Evolutionary conservation across 2,888 invertebrate genomes (phyloP), one percentile per base, ranked within the genome.

Genomic region (Noctua janthina): DNA sequence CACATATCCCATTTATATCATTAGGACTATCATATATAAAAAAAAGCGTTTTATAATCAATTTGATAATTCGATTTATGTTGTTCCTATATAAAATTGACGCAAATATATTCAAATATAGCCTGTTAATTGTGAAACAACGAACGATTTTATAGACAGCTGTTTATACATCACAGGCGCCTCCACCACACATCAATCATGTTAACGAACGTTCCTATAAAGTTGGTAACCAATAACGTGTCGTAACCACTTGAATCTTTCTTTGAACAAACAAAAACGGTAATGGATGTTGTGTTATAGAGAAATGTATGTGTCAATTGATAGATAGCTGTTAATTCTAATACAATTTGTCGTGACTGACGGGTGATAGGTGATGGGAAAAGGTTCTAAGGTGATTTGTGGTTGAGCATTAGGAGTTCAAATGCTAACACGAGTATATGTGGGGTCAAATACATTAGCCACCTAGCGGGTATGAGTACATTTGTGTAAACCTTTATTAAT

Each of bases 361-460:
- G 93, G 93, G 94, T 93, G 95, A 94, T 95, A 92, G 95, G 94
- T 94, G 94, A 94, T 96, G 95, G 96, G 95, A 95, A 95, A 94
- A 90, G 92, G 92, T 94, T 93, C 90, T 91, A 86, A 93, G 93
- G 94, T 96, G 95, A 96, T 96, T 96, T 95, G 96, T 96, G 93
- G 93, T 89, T 92, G 90, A 93, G 93, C 95, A 95, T 96, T 96
- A 96, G 92, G 95, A 95, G 96, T 95, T 96, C 96, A 96, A 95
- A 94, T 88, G 94, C 94, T 96, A 95, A 95, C 95, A 95, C 94
- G 93, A 93, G 94, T 92, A 90, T 93, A 95, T 94, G 94, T 90
- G 94, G 90, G 96, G 96, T 96, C 96, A 96, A 96, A 96, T 92
- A 92, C 96, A 96, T 96, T 96, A 96, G 96, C 96, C 96, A 96